Evolutionary conservation across 2,797 vertebrate genomes (phyloP).

Genomic region (Sphenodon punctatus): DNA sequence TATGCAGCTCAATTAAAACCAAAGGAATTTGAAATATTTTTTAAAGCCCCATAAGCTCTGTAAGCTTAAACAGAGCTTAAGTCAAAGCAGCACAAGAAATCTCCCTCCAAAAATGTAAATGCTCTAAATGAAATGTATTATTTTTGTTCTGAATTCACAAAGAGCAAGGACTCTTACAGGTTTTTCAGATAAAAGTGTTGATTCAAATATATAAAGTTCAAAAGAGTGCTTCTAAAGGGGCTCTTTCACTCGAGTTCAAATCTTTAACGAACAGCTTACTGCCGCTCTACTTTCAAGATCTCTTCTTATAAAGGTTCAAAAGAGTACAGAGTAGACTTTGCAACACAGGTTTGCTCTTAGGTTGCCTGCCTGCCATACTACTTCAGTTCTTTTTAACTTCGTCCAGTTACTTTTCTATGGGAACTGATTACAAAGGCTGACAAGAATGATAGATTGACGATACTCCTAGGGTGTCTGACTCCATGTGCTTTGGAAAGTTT

Average conservation of each 20-base stretch:
- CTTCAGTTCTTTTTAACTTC: slow-evolving; percentile 1
- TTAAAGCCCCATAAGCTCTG: not conserved
- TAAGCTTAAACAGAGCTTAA: slow-evolving; percentile 5
- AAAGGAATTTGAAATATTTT: slow-evolving; percentile 12
- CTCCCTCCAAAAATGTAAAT: not conserved
- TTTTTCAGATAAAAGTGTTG: slow-evolving; percentile 19
- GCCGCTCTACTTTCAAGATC: not conserved
- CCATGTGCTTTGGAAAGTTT: not conserved
- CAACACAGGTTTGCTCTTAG: not conserved
- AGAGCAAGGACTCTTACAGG: not conserved
- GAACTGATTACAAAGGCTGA: slow-evolving; percentile 1
- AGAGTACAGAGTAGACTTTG: not conserved
- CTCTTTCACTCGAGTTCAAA: not conserved
- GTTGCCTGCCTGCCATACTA: not conserved
- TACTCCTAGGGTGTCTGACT: not conserved
- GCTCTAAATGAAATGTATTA: slow-evolving; percentile 8
- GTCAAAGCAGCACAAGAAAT: not conserved
- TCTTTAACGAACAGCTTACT: slow-evolving; percentile 13
- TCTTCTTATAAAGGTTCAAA: slow-evolving; percentile 17
- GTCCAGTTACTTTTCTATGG: not conserved
- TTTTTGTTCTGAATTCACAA: slow-evolving; percentile 18
- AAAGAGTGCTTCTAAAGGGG: not conserved
- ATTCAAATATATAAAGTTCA: slow-evolving; percentile 19
- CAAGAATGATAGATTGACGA: not conserved
- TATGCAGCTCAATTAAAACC: not conserved